phyloP scores from a whole-genome alignment of 2,888 invertebrate species.

The Julus scandinavius region DNA sequence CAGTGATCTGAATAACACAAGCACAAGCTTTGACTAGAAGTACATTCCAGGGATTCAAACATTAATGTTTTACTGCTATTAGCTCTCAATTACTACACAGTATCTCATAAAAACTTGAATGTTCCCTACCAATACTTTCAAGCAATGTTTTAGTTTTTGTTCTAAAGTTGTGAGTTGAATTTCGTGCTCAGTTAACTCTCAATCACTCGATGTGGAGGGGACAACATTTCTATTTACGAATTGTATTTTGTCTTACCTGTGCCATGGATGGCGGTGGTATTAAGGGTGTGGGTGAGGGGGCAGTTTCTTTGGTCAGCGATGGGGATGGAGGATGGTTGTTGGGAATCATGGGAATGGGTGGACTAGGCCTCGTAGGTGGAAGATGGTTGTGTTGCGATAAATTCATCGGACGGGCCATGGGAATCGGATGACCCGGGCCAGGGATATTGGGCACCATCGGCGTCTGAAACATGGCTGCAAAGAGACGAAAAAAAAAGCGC shows the following conservation, averaged over 20 bases:
- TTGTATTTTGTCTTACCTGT: slow-evolving; percentile 51
- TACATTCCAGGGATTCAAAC: neutral
- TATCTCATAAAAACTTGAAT: neutral
- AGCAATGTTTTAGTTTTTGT: neutral
- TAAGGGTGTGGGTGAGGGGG: slow-evolving; percentile 66
- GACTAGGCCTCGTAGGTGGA: slow-evolving; percentile 71
- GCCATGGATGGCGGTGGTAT: slow-evolving; percentile 58
- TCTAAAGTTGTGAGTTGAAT: neutral
- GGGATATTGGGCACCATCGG: slow-evolving; percentile 66
- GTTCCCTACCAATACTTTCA: neutral
- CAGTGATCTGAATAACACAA: neutral
- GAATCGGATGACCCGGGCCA: slow-evolving; percentile 59
- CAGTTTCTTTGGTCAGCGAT: slow-evolving; percentile 57
- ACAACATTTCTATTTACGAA: neutral
- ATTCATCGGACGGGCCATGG: slow-evolving; percentile 58
- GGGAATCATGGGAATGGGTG: slow-evolving; percentile 64
- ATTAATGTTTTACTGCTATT: too few relatives aligned
- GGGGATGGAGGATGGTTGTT: slow-evolving; percentile 58
- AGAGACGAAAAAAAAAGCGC: slow-evolving; percentile 52
- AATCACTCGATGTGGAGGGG: neutral
- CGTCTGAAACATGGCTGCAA: slow-evolving; percentile 76
- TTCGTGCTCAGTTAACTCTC: neutral
- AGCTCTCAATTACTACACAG: too few relatives aligned
- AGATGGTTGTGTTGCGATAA: slow-evolving; percentile 65
- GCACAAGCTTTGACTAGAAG: neutral